phyloP scores from a whole-genome alignment of 2,888 invertebrate species.

The Patella caerulea region DNA sequence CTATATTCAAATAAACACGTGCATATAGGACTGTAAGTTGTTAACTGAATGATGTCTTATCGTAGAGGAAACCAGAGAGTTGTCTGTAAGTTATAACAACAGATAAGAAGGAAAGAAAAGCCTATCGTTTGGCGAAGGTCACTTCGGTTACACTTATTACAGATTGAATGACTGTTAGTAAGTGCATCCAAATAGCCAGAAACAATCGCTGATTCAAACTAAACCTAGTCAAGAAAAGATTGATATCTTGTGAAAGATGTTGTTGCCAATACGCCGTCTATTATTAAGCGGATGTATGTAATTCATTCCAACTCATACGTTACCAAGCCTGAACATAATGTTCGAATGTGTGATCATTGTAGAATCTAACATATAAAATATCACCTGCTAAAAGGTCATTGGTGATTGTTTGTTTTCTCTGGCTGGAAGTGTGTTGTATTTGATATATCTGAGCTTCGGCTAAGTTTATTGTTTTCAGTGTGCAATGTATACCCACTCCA shows the following conservation, averaged over 20 bases:
- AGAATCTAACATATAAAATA: not conserved
- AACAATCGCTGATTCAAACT: not conserved
- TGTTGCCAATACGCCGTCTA: not conserved
- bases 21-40: not conserved
- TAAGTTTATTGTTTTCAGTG: not conserved
- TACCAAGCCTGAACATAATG: not conserved
- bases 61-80: not conserved
- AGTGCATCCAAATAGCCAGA: slow-evolving; percentile 3
- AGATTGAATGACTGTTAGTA: slow-evolving; percentile 7
- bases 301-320: not conserved
- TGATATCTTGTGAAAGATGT: not conserved
- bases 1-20: not conserved
- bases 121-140: not conserved
- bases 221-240: not conserved
- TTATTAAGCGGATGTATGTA: not conserved
- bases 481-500: no score
- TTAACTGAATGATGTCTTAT: slow-evolving; percentile 9
- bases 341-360: not conserved
- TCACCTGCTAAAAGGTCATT: not conserved
- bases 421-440: slow-evolving; percentile 1
- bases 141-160: not conserved
- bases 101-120: not conserved
- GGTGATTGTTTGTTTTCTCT: not conserved
- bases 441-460: not conserved
- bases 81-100: not conserved